A percentile compares a stretch with the other conserved stretches of the same genome.
Evolutionary conservation across 2,797 vertebrate species (phyloP).

Genomic region (Mormyrus proboscirostris): DNA sequence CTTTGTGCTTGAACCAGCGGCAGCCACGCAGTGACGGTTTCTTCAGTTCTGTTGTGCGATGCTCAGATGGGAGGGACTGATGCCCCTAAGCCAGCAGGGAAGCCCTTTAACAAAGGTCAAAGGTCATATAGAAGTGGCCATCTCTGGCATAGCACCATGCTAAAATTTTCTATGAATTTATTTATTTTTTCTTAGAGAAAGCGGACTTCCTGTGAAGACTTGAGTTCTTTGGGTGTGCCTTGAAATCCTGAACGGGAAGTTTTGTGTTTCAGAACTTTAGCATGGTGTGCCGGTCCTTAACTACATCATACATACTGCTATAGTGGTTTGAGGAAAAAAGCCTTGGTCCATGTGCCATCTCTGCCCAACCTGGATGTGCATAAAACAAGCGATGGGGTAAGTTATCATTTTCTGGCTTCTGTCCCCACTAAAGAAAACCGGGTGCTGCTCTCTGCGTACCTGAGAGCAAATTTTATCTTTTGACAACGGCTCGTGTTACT

Average conservation of each 20-base stretch:
- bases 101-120: neutral
- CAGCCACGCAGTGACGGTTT: neutral
- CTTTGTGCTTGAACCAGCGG: neutral
- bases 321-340: conserved; percentile 98
- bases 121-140: neutral
- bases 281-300: conserved; percentile 64
- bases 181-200: neutral
- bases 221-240: neutral
- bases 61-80: neutral
- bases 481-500: neutral
- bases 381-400: conserved; percentile 92
- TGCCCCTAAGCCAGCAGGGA: neutral
- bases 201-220: neutral
- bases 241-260: neutral
- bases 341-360: conserved; percentile 97
- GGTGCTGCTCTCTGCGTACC: neutral
- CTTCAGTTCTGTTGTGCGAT: neutral
- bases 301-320: conserved; percentile 88
- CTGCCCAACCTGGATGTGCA: conserved; percentile 95
- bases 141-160: neutral
- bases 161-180: neutral
- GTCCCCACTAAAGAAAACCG: neutral
- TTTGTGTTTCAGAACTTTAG: neutral
- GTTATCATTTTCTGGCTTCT: conserved; percentile 25
- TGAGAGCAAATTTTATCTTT: neutral